Base-by-base conservation (phyloP, 2,888 invertebrate species). In the Tinea pellionella region DNA sequence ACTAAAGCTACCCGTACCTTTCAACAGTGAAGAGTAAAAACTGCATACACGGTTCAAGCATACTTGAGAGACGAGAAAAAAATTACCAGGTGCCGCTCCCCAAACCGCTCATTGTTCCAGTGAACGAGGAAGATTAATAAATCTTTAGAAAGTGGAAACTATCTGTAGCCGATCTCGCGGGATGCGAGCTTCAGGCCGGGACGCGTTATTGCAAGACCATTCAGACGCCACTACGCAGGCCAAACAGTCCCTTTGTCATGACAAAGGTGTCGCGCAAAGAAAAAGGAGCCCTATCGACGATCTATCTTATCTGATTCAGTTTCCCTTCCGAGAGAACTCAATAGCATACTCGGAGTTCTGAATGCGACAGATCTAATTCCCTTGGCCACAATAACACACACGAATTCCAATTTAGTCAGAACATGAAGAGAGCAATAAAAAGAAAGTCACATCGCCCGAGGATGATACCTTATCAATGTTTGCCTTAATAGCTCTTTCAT, bases 211-310 rank as follows among this genome's bases (percentile, higher is more conserved):
- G 85, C 84, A 77, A 78, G 80, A 80, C 86, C 77, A 86, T 87
- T 87, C 85, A 87, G 78, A 84, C 82, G 86, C 86, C 86, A 86
- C 75, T 73, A 78, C 75, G 76, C 75, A 81, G 79, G 77, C 82
- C 81, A 82, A 84, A 86, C 84, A 86, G 82, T 73, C 77, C 78
- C 74, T 85, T 87, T 87, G 86, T 87, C 76, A 81, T 85, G 84
- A 85, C 86, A 85, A 87, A 87, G 85, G 86, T 87, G 86, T 86
- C 85, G 84, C 77, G 79, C 74, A 78, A 85, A 85, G 86, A 84
- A 86, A 86, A 86, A 84, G 80, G 82, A 79, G 74, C 78, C 78
- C 77, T 85, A 87, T 87, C 86, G 77, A 74, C 80, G 81, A 86
- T 86, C 84, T 78, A 65, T 80, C 83, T 87, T 87, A 86, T 87